Conservation (phyloP, 2,113 vertebrate genomes). For the Bettongia penicillata region DNA sequence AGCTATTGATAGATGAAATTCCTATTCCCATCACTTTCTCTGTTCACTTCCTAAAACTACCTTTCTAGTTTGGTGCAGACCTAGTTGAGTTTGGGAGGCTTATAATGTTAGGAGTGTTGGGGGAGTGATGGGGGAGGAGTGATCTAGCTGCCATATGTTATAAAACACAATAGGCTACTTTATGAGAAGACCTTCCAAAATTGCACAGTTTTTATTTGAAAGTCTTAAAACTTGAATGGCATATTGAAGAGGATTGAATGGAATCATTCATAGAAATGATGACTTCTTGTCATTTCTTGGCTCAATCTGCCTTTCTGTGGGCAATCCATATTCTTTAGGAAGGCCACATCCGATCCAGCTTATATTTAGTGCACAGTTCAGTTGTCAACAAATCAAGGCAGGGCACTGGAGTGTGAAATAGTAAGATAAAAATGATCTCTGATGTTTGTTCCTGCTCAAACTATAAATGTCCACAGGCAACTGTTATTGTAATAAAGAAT, state of each 20-base stretch:
- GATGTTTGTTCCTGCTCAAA: background rate
- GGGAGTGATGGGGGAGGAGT: background rate
- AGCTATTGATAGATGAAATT: background rate
- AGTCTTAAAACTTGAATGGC: background rate
- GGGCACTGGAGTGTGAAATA: background rate
- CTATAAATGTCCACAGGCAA: background rate
- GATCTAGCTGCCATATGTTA: background rate
- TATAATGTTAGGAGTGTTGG: background rate
- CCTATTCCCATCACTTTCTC: background rate
- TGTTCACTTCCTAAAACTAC: background rate
- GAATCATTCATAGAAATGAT: background rate
- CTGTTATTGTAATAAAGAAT: background rate
- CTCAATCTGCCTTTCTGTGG: background rate
- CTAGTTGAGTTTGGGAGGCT: background rate
- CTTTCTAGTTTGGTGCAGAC: background rate
- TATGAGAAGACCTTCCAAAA: background rate
- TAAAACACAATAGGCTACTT: background rate
- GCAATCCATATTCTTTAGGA: background rate
- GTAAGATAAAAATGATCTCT: background rate
- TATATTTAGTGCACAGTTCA: constrained; percentile 16
- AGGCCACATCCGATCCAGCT: background rate
- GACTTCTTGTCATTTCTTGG: background rate
- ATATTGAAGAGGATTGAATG: background rate
- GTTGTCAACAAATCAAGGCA: background rate
- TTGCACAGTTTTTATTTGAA: background rate